Conservation (phyloP, 2,888 invertebrate species). For the Lasioglossum pauxillum region DNA sequence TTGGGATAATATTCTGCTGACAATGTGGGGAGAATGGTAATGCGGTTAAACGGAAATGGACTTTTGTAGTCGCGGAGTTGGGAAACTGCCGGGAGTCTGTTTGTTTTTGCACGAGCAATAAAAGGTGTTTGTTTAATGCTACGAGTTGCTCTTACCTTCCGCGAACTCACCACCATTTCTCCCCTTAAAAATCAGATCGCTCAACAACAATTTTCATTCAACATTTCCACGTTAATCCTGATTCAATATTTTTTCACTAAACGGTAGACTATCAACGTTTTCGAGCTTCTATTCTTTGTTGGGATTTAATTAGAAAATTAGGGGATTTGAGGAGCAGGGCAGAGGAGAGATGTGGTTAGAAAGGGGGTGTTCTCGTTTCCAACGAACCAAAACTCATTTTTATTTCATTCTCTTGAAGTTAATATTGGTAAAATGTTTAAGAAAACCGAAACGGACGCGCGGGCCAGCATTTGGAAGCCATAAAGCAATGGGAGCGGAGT, state of each 20-base stretch:
- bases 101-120: slow-evolving; percentile 2
- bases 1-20: slow-evolving; percentile 15
- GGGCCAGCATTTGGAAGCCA: slow-evolving; percentile 78
- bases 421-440: no score
- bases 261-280: neutral
- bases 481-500: slow-evolving; percentile 81
- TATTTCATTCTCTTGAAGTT: no score
- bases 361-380: neutral
- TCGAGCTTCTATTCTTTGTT: neutral
- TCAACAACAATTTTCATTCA: neutral
- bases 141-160: neutral
- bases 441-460: slow-evolving; percentile 64
- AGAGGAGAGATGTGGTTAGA: neutral
- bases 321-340: neutral
- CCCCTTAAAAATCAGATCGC: neutral
- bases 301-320: neutral
- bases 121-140: neutral
- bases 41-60: slow-evolving; percentile 11
- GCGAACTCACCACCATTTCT: neutral
- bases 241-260: neutral
- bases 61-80: neutral
- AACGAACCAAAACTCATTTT: no score
- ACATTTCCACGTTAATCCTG: neutral
- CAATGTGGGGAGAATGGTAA: slow-evolving; percentile 2
- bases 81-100: neutral